These are phyloP conservation scores for Yasuhikotakia modesta DNA, from an alignment of 2,797 vertebrate species.

Conservation along the genomic window DNA sequence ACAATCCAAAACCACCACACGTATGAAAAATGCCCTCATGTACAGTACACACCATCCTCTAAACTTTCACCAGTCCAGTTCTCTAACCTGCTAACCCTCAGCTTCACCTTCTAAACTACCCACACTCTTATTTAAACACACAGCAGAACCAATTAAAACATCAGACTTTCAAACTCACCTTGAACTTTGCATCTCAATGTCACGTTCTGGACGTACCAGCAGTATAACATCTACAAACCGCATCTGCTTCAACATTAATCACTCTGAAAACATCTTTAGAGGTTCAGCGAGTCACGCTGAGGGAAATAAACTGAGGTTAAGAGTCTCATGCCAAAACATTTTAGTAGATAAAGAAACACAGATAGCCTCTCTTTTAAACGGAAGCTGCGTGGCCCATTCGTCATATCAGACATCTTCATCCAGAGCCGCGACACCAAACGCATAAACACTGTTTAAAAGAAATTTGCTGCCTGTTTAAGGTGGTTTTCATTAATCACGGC, in stretches of 20 bases:
- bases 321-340: conserved; percentile 30
- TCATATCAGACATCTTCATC: conserved; percentile 18
- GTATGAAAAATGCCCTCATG: conserved; percentile 29
- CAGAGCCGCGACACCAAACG: conserved; percentile 31
- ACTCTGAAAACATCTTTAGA: conserved; percentile 4
- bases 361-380: conserved; percentile 47
- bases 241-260: not conserved
- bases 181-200: no score
- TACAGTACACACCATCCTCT: not conserved
- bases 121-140: conserved; percentile 5
- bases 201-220: no score
- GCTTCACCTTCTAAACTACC: no score
- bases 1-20: no score
- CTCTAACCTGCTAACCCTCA: not conserved
- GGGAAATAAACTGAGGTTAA: conserved; percentile 38
- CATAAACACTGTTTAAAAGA: conserved; percentile 53
- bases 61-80: not conserved
- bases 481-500: conserved; percentile 59
- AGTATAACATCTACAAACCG: conserved; percentile 13
- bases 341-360: conserved; percentile 48
- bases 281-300: not conserved
- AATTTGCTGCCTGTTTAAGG: conserved; percentile 44
- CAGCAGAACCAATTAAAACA: not conserved
- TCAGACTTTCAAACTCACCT: no score
- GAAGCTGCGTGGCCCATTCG: conserved; percentile 22